These are phyloP conservation scores for Antheraea pernyi DNA, from an alignment of 1,140 invertebrate genomes.

Conservation along the genomic window DNA sequence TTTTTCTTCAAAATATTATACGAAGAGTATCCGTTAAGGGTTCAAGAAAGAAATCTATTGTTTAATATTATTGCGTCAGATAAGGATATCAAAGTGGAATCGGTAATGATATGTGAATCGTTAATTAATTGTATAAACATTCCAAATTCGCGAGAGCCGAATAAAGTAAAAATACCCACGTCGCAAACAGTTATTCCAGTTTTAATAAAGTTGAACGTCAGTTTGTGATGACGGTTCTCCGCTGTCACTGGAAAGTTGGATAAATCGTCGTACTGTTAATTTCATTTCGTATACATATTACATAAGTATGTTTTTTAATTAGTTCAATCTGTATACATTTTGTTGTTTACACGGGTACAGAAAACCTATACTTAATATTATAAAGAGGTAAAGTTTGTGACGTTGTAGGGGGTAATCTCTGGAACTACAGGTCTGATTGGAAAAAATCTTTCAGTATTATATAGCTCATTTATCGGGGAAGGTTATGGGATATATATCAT, in stretches of 20 bases:
- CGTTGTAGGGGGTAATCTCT: too few relatives aligned
- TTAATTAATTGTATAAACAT: not conserved
- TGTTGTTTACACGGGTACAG: not conserved
- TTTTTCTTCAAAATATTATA: too few relatives aligned
- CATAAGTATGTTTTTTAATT: not conserved
- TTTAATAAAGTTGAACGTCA: slow-evolving; percentile 2
- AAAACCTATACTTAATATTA: too few relatives aligned
- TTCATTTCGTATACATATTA: not conserved
- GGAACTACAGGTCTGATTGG: too few relatives aligned
- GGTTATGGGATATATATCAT: too few relatives aligned
- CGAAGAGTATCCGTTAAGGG: too few relatives aligned
- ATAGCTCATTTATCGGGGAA: too few relatives aligned
- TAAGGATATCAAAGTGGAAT: not conserved
- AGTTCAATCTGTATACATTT: not conserved
- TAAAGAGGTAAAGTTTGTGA: too few relatives aligned
- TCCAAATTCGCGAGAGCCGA: not conserved
- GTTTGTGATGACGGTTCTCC: not conserved
- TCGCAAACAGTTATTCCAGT: not conserved
- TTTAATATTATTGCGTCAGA: too few relatives aligned
- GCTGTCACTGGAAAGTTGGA: not conserved
- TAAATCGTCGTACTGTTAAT: not conserved
- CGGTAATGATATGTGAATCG: not conserved
- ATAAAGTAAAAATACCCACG: not conserved
- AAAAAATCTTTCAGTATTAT: too few relatives aligned
- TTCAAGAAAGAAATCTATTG: too few relatives aligned